phyloP scores from a whole-genome alignment of 1,140 invertebrate genomes.

The Zaprionus vittiger region DNA sequence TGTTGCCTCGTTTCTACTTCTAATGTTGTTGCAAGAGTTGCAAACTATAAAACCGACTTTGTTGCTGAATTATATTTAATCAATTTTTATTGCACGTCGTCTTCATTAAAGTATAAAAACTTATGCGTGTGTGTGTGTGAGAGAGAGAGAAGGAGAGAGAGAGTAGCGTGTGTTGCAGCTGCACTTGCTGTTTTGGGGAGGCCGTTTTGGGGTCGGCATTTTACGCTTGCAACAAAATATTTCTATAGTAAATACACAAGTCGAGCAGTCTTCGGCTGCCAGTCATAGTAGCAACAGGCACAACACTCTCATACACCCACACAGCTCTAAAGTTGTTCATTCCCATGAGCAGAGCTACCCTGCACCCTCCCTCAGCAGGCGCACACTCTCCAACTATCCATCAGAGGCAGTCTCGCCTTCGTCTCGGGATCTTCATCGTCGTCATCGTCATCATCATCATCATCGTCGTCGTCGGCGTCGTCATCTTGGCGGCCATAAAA shows the following conservation, averaged over 20 bases:
- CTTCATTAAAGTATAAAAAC: constrained; percentile 82
- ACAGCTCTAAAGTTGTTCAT: not conserved
- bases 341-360: constrained; percentile 1
- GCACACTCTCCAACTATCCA: constrained; percentile 7
- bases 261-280: constrained; percentile 18
- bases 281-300: constrained; percentile 35
- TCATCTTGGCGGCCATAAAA: constrained; percentile 79
- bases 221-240: constrained; percentile 74
- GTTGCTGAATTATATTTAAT: constrained; percentile 83
- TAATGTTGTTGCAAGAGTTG: constrained; percentile 47
- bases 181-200: constrained; percentile 32
- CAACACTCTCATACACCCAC: not conserved
- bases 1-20: constrained; percentile 45
- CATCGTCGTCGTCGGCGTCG: constrained; percentile 23
- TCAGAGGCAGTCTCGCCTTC: constrained; percentile 30
- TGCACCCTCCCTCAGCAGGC: not conserved
- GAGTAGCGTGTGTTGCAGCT: constrained; percentile 46
- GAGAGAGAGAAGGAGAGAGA: not conserved
- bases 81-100: constrained; percentile 81
- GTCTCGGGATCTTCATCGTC: constrained; percentile 27
- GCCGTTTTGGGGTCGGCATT: constrained; percentile 35
- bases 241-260: constrained; percentile 66
- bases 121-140: constrained; percentile 26
- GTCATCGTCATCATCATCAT: constrained; percentile 26
- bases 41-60: constrained; percentile 75